phyloP scores from a whole-genome alignment of 2,797 vertebrate genomes.

The Falco rusticolus region DNA sequence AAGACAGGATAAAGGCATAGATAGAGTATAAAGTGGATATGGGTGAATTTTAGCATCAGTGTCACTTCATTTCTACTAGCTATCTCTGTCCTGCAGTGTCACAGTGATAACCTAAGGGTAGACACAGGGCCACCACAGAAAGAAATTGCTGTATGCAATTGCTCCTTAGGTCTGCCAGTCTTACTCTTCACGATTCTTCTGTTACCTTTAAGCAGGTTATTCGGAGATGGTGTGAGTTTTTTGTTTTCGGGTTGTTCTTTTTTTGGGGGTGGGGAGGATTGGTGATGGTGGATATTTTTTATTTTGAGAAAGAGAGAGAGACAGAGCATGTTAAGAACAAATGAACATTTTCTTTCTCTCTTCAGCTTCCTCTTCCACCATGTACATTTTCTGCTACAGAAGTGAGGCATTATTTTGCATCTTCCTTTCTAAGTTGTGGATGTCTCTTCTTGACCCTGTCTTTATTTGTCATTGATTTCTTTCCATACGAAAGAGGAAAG shows the following conservation, averaged over 20 bases:
- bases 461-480: not conserved
- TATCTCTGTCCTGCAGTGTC: not conserved
- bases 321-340: not conserved
- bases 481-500: not conserved
- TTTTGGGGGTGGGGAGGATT: not conserved
- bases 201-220: not conserved
- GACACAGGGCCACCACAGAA: not conserved
- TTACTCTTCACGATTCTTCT: not conserved
- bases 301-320: not conserved
- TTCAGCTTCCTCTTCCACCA: not conserved
- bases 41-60: not conserved
- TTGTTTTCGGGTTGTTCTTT: not conserved
- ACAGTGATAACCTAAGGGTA: not conserved
- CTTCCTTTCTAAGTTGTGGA: not conserved
- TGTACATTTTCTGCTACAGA: not conserved
- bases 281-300: no score
- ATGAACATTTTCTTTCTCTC: not conserved
- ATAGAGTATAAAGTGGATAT: not conserved
- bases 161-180: not conserved
- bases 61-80: not conserved
- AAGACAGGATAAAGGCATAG: not conserved
- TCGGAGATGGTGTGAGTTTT: not conserved
- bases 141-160: not conserved
- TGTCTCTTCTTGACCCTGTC: not conserved
- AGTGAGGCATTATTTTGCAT: not conserved